These are phyloP conservation scores for Dolichallabes microphthalmus DNA, from an alignment of 2,113 vertebrate species.

Conservation along the genomic window DNA sequence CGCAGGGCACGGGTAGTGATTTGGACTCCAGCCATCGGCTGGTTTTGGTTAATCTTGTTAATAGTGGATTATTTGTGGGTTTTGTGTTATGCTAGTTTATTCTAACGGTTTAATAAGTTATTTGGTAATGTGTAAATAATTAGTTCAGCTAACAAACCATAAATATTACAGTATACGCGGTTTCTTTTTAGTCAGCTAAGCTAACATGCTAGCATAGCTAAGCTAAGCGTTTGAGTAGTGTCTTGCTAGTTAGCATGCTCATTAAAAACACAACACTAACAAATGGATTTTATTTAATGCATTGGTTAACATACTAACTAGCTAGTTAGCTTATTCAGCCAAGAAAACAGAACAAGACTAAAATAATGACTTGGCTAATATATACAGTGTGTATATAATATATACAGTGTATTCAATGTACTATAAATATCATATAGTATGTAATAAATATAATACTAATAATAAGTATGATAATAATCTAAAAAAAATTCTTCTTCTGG, in stretches of 20 bases:
- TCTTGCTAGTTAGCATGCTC: neutral
- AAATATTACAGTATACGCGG: neutral
- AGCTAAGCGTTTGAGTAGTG: neutral
- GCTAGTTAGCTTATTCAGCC: neutral
- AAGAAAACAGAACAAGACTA: neutral
- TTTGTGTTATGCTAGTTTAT: too few species aligned
- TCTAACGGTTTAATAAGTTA: neutral
- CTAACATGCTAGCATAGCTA: neutral
- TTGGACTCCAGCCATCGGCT: neutral
- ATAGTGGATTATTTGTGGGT: neutral
- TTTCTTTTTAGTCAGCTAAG: constrained; percentile 3
- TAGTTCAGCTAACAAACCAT: neutral
- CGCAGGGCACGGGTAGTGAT: neutral
- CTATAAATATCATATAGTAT: too few species aligned
- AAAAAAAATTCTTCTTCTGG: neutral
- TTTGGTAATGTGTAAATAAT: neutral
- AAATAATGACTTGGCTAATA: too few species aligned
- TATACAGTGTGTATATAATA: too few species aligned
- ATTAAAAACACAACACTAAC: neutral
- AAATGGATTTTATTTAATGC: neutral
- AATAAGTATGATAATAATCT: too few species aligned
- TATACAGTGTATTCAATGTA: too few species aligned
- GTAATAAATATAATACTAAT: too few species aligned
- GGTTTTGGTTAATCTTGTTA: neutral
- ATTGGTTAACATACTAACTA: neutral